Evolutionary conservation across 2,797 vertebrate species (phyloP).

Genomic region (Nannoperca australis): DNA sequence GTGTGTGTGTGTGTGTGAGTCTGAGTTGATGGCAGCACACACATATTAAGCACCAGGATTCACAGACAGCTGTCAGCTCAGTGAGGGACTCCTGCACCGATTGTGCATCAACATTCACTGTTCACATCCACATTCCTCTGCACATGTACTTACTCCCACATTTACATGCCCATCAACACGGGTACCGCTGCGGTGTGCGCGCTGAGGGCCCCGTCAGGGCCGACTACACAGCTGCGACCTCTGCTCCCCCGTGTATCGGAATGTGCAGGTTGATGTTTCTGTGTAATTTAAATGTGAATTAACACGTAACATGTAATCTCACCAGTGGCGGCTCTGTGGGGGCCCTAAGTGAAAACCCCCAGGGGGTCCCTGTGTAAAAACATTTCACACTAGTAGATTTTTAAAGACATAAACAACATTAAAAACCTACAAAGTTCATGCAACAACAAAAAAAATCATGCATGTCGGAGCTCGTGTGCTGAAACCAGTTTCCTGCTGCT

Average conservation of each 20-base stretch:
- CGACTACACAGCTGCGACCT: conserved; percentile 26
- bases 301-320: not conserved
- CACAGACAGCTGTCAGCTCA: conserved; percentile 68
- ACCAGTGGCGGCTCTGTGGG: too few relatives aligned
- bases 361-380: too few relatives aligned
- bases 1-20: not conserved
- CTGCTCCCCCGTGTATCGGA: not conserved
- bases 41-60: conserved; percentile 55
- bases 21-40: conserved; percentile 37
- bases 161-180: conserved; percentile 48
- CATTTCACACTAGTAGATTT: too few relatives aligned
- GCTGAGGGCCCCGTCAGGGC: conserved; percentile 46
- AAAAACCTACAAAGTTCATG: too few relatives aligned
- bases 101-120: conserved; percentile 57
- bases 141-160: conserved; percentile 44
- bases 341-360: too few relatives aligned
- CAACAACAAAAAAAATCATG: too few relatives aligned
- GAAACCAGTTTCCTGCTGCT: conserved; percentile 17
- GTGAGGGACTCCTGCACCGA: conserved; percentile 50
- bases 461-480: conserved; percentile 24
- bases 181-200: conserved; percentile 16
- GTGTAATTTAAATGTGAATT: not conserved
- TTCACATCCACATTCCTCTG: conserved; percentile 35
- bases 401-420: too few relatives aligned
- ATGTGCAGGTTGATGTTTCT: conserved; percentile 22